Percentiles rank a stretch among this genome's conserved stretches.
Evolutionary conservation across 2,797 vertebrate species (phyloP).

Genomic region (Lepus townsendii): DNA sequence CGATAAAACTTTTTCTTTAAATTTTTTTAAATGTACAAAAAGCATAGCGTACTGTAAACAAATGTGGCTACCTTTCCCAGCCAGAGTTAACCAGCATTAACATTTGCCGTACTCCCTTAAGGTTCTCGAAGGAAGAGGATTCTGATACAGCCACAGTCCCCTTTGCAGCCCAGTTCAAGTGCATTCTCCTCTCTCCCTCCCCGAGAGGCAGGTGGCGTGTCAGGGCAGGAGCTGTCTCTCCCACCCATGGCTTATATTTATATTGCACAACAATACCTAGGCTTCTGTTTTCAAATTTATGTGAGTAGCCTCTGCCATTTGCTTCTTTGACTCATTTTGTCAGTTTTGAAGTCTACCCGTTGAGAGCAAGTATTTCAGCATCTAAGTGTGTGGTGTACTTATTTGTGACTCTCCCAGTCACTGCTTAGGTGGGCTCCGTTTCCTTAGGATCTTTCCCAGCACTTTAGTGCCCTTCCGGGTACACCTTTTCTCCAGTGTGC

Average conservation of each 20-base stretch:
- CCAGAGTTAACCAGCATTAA: not conserved
- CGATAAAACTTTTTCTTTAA: not conserved
- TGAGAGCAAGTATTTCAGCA: not conserved
- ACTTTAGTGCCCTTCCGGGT: not conserved
- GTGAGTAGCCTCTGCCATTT: not conserved
- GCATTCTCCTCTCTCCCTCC: not conserved
- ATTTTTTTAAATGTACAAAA: constrained; percentile 19
- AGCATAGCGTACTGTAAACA: not conserved
- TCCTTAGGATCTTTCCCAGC: not conserved
- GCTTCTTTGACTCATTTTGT: not conserved
- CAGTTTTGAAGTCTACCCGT: not conserved
- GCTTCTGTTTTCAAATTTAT: constrained; percentile 39
- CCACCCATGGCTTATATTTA: not conserved
- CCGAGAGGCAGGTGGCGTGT: not conserved
- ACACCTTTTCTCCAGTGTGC: not conserved
- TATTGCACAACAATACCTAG: not conserved
- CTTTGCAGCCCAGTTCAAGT: not conserved
- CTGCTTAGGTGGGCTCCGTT: not conserved
- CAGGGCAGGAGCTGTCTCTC: not conserved
- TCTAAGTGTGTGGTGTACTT: not conserved
- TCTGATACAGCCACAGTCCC: not conserved
- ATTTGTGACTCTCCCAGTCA: not conserved
- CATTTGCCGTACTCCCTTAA: not conserved
- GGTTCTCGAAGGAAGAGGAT: not conserved
- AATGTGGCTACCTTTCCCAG: not conserved